Evolutionary conservation across 2,888 invertebrate species (phyloP), one percentile per base, ranked within the genome.

Genomic region (Ommatoiulus sabulosus): DNA sequence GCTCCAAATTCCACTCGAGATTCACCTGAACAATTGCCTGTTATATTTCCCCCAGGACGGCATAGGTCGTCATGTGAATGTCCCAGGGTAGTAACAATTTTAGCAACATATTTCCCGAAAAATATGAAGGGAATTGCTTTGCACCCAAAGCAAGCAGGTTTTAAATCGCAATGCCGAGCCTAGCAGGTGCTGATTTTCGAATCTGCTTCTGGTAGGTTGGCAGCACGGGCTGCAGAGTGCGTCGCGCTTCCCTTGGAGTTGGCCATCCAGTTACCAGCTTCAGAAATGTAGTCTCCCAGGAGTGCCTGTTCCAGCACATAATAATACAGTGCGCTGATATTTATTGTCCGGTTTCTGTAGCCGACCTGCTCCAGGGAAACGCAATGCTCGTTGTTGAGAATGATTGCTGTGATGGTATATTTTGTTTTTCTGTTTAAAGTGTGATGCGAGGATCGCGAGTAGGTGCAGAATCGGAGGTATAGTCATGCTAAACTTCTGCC

Each of bases 391-490:
- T n/a, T 63, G 20, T 63, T 63, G 20, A 20, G 63, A 63, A 63
- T 63, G 63, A n/a, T n/a, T 20, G n/a, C 63, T 63, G 63, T 63
- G 63, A 63, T 63, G n/a, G 63, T 20, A 63, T 63, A n/a, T 63
- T n/a, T 63, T 63, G 20, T 63, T 63, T 63, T 52, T 35, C 0
- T 35, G 35, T 35, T 1, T 35, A 35, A 35, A 52, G 52, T 52
- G 12, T 12, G 52, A 52, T 12, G 52, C 52, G 17, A 63, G 63
- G 63, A 63, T 63, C n/a, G 63, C 17, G 3, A 17, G 15, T 15
- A 52, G 48, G 48, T 52, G 52, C 52, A 0, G 48, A 48, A 52
- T 17, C 52, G 15, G 52, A 52, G 52, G 15, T 0, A 12, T 52
- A 4, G 15, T 17, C 15, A 17, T 52, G 15, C 17, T 5, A 52